These are phyloP conservation scores for Lysandra coridon DNA, from an alignment of 2,888 invertebrate species.

Conservation along the genomic window DNA sequence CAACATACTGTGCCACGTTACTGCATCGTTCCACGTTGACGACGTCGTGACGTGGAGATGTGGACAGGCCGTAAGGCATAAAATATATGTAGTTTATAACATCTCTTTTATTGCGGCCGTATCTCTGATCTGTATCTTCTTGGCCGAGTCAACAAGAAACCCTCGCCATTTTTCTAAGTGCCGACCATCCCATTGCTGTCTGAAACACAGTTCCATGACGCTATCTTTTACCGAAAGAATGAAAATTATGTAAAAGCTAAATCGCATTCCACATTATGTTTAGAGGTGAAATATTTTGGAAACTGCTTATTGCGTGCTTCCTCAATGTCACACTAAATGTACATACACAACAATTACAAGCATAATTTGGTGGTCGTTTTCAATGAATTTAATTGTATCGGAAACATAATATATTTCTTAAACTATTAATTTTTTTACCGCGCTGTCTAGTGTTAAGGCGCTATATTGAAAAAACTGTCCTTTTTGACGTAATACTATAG, in stretches of 20 bases:
- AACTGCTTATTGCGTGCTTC: constrained; percentile 4
- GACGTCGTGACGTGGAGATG: too few species aligned
- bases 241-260: not conserved
- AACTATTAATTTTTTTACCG: constrained; percentile 3
- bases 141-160: too few species aligned
- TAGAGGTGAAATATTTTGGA: constrained; percentile 7
- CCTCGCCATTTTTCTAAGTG: too few species aligned
- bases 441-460: not conserved
- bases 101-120: too few species aligned
- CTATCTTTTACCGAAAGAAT: not conserved
- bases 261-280: not conserved
- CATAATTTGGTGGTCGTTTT: constrained; percentile 12
- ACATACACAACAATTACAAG: not conserved
- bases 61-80: too few species aligned
- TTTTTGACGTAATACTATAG: too few species aligned
- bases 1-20: too few species aligned
- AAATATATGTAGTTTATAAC: too few species aligned
- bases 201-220: not conserved
- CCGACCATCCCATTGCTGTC: not conserved
- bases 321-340: not conserved
- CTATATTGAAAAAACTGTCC: too few species aligned
- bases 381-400: constrained; percentile 3
- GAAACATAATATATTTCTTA: not conserved
- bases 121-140: too few species aligned
- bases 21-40: too few species aligned